phyloP scores from a whole-genome alignment of 2,888 invertebrate genomes.

The Drosophila melanosoma region DNA sequence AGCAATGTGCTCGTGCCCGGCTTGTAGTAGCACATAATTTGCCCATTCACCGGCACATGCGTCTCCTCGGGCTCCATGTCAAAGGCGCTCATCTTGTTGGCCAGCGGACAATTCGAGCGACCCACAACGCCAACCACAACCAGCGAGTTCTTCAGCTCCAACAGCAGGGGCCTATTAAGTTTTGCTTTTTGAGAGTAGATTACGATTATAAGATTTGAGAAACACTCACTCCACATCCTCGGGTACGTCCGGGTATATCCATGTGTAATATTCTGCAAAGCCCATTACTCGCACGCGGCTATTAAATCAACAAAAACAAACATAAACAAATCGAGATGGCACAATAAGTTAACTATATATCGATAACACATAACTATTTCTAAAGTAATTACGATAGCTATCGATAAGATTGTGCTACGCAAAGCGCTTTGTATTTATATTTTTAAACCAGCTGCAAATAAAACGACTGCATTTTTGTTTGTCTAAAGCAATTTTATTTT shows the following conservation, averaged over 20 bases:
- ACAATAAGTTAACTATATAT: conserved; percentile 18
- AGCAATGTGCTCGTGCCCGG: conserved; percentile 86
- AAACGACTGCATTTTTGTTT: conserved; percentile 26
- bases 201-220: background rate
- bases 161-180: conserved; percentile 38
- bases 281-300: conserved; percentile 55
- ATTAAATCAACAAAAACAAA: conserved; percentile 28
- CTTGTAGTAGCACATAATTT: conserved; percentile 87
- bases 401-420: background rate
- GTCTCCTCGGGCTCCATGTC: conserved; percentile 57
- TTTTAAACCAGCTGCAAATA: conserved; percentile 2
- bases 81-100: conserved; percentile 84
- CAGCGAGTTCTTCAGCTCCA: conserved; percentile 47
- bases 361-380: background rate
- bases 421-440: conserved; percentile 10
- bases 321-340: conserved; percentile 49
- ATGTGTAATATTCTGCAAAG: conserved; percentile 59
- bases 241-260: conserved; percentile 78
- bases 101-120: conserved; percentile 80
- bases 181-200: background rate
- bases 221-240: conserved; percentile 69
- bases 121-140: conserved; percentile 84
- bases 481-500: conserved; percentile 76
- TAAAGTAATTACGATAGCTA: background rate
- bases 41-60: conserved; percentile 83